These are phyloP conservation scores for Acleris emargana DNA, from an alignment of 2,888 invertebrate genomes.

Conservation along the genomic window DNA sequence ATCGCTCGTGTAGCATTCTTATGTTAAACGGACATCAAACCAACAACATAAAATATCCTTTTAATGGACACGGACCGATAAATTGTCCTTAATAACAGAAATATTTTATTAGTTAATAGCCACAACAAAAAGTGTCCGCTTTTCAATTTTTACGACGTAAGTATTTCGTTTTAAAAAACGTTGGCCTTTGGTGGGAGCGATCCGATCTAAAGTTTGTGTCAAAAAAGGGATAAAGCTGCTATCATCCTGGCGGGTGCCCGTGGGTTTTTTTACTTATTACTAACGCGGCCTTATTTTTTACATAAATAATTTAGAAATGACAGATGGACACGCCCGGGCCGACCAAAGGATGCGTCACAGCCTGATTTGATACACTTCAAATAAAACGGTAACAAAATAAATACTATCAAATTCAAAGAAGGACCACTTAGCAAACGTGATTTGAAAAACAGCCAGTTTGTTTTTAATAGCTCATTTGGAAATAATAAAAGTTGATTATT, in stretches of 20 bases:
- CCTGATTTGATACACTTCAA: constrained; percentile 7
- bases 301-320: constrained; percentile 73
- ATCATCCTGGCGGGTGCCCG: constrained; percentile 71
- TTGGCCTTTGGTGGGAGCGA: constrained; percentile 64
- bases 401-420: constrained; percentile 12
- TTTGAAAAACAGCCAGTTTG: constrained; percentile 20
- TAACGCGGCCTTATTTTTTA: constrained; percentile 53
- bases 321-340: constrained; percentile 72
- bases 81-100: constrained; percentile 77
- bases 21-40: constrained; percentile 29
- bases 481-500: constrained; percentile 20
- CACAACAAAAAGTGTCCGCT: constrained; percentile 69
- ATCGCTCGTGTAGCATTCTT: constrained; percentile 18
- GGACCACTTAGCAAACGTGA: constrained; percentile 25
- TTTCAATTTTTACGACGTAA: constrained; percentile 74
- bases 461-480: constrained; percentile 18
- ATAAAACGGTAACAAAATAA: constrained; percentile 25
- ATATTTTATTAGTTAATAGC: constrained; percentile 72
- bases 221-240: constrained; percentile 75
- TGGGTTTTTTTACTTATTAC: constrained; percentile 56
- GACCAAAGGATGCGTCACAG: constrained; percentile 59
- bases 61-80: constrained; percentile 72
- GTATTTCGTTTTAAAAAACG: constrained; percentile 67
- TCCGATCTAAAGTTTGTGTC: constrained; percentile 78
- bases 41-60: constrained; percentile 69